Base-by-base conservation (phyloP, 2,797 vertebrate genomes). In the Gallinago solitaria region DNA sequence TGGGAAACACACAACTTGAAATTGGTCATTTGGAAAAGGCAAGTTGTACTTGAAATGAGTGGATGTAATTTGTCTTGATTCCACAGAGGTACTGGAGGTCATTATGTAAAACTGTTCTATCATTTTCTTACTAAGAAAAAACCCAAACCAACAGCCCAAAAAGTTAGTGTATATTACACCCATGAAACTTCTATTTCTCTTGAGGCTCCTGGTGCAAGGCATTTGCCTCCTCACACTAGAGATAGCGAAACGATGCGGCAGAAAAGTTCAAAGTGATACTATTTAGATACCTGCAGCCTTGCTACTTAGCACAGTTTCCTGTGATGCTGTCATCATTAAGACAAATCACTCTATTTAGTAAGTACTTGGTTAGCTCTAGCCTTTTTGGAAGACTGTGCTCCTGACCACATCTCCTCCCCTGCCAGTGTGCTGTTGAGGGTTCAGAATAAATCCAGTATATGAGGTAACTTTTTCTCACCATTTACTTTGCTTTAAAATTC, bases 81-180 rank as follows among this genome's bases (percentile, higher is more conserved):
- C 61, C 80, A 16, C 67, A 20, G 80, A 68, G 59, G 27, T 27
- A 16, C 9, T 17, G n/a, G 43, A 64, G 43, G 45, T 45, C 15
- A 48, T 25, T 71, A 6, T 2, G 9, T 14, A 41, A 28, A 76
- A 67, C 45, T 20, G 9, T n/a, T 50, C 45, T 39, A 12, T n/a
- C n/a, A 12, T 63, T 59, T 47, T 75, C 30, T 37, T 41, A 35
- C 15, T 30, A 19, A 60, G 48, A 28, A 67, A 13, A n/a, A 83
- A 39, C 39, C 39, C 39, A 39, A n/a, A 20, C 0, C 0, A 12
- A 12, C 15, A 0, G 0, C 3, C 16, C 9, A 37, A 48, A 11
- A 18, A 35, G 50, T 43, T 27, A 51, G n/a, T 57, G 41, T 12
- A 3, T 54, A 79, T 78, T 59, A 37, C 27, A 43, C 30, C 33